A percentile compares a stretch with the other conserved stretches of the same genome.
Conservation (phyloP, 2,797 vertebrate species). For the Okamejei kenojei region DNA sequence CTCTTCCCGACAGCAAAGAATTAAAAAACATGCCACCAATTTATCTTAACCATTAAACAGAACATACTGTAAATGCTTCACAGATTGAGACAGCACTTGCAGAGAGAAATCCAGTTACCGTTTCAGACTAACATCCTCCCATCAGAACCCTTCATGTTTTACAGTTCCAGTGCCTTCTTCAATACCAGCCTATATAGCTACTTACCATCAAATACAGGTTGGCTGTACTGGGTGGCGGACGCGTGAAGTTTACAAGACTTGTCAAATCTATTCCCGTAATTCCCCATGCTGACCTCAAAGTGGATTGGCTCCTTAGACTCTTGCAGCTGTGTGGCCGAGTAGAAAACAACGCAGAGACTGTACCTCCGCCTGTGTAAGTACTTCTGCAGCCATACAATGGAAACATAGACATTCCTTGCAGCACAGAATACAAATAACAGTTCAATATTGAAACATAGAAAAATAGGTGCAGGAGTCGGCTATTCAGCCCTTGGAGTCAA, state of each 20-base stretch:
- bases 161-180: background rate
- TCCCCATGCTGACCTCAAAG: slow-evolving; percentile 58
- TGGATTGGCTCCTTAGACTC: slow-evolving; percentile 49
- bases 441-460: no score
- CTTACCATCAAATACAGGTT: slow-evolving; percentile 52
- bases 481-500: no score
- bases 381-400: slow-evolving; percentile 39
- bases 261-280: slow-evolving; percentile 52
- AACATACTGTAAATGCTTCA: no score
- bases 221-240: slow-evolving; percentile 50
- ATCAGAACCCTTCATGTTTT: background rate
- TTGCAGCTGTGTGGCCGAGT: slow-evolving; percentile 56
- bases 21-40: no score
- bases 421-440: background rate
- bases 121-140: no score
- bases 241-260: slow-evolving; percentile 50
- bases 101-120: no score
- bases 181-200: fast-evolving
- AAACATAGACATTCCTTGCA: slow-evolving; percentile 29
- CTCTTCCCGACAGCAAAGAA: no score
- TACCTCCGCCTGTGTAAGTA: slow-evolving; percentile 46
- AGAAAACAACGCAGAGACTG: slow-evolving; percentile 55
- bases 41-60: no score
- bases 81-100: no score
- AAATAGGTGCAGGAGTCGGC: no score